phyloP scores from a whole-genome alignment of 1,140 invertebrate species.

The Teleogryllus occipitalis region DNA sequence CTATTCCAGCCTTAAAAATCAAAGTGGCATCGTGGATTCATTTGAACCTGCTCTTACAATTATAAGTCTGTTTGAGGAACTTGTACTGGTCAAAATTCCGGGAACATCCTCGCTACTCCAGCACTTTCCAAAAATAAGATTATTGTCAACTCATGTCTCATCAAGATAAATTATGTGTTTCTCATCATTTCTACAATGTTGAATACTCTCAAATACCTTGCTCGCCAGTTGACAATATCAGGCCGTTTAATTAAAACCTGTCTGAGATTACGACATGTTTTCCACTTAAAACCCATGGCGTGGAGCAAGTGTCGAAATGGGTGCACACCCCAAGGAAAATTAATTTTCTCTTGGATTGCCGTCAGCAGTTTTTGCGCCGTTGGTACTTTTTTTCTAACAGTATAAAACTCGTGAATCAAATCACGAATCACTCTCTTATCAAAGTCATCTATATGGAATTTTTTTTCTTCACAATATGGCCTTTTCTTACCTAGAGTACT shows the following conservation, averaged over 20 bases:
- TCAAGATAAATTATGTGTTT: background rate
- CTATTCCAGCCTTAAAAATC: slow-evolving; percentile 6
- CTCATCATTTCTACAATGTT: background rate
- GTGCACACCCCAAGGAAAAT: background rate
- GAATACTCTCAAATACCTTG: background rate
- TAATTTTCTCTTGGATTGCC: background rate
- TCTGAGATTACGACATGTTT: no score
- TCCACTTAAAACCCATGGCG: background rate
- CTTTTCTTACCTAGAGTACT: no score
- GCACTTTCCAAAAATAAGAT: background rate
- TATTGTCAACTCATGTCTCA: background rate
- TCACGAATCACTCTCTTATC: no score
- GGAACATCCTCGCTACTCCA: background rate
- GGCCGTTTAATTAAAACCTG: no score
- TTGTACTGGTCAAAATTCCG: background rate
- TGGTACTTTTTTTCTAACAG: slow-evolving; percentile 26
- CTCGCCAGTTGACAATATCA: background rate
- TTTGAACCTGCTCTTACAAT: background rate
- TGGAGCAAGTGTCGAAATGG: background rate
- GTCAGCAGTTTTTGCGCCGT: slow-evolving; percentile 18
- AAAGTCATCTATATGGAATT: no score
- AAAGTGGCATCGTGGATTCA: background rate
- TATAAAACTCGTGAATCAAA: no score
- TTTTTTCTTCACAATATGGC: no score
- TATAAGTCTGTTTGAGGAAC: background rate